A percentile compares a stretch with the other conserved stretches of the same genome.
These are phyloP conservation scores for Eulemur rufifrons DNA, from an alignment of 2,113 vertebrate genomes.

Conservation along the genomic window DNA sequence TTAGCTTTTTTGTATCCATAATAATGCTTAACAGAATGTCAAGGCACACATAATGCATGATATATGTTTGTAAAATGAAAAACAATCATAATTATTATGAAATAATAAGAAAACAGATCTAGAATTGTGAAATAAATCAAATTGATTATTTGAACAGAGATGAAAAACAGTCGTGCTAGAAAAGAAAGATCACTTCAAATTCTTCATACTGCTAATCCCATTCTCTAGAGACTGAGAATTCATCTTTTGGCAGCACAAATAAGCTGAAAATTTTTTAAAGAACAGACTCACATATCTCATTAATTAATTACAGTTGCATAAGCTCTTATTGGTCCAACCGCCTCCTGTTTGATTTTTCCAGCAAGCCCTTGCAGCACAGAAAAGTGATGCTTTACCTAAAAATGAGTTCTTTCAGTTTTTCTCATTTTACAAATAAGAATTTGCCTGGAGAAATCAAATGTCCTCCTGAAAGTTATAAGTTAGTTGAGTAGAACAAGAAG, in stretches of 20 bases:
- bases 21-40: background rate
- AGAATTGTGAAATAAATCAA: constrained; percentile 48
- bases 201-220: constrained; percentile 53
- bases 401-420: background rate
- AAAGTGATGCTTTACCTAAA: constrained; percentile 25
- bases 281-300: constrained; percentile 56
- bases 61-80: background rate
- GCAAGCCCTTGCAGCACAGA: background rate
- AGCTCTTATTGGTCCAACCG: constrained; percentile 9
- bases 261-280: constrained; percentile 8
- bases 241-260: constrained; percentile 70
- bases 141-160: constrained; percentile 47
- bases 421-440: constrained; percentile 44
- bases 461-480: background rate
- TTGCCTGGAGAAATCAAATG: background rate
- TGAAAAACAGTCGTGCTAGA: constrained; percentile 37
- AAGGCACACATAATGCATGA: background rate
- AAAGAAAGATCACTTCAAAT: constrained; percentile 57
- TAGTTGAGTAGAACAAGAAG: background rate
- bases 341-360: constrained; percentile 38
- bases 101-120: constrained; percentile 19
- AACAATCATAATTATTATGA: background rate
- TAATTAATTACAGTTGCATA: constrained; percentile 67
- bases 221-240: constrained; percentile 60
- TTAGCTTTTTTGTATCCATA: background rate